A percentile compares a stretch with the other conserved stretches of the same genome.
Evolutionary conservation across 2,113 vertebrate species (phyloP).

Genomic region (Zosterops pallidus): DNA sequence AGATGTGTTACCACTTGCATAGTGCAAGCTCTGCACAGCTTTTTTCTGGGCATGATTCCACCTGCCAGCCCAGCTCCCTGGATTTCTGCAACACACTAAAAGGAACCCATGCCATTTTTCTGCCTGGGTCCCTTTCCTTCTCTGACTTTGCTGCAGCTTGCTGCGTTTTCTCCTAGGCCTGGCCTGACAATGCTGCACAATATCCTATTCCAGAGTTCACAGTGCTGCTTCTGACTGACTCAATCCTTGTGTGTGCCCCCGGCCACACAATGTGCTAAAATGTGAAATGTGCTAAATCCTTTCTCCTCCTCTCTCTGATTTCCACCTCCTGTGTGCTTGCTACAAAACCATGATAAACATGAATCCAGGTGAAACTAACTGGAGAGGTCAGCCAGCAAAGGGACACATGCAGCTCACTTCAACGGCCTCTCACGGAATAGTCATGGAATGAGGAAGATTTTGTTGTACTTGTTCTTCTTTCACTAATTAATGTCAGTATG

Average conservation of each 20-base stretch:
- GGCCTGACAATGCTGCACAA: fast-evolving
- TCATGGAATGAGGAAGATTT: background rate
- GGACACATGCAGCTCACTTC: background rate
- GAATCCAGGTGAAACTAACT: background rate
- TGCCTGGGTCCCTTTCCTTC: background rate
- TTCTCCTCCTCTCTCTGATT: background rate
- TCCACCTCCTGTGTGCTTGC: background rate
- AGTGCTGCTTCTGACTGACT: background rate
- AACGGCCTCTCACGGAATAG: background rate
- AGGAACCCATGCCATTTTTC: background rate
- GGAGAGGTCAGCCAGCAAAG: background rate
- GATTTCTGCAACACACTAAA: background rate
- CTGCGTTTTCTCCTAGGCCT: fast-evolving
- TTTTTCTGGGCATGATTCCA: background rate
- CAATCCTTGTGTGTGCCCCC: background rate
- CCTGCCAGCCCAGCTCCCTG: background rate
- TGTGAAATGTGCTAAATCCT: background rate
- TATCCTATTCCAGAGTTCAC: background rate
- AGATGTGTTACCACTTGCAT: background rate
- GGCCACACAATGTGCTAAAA: no score
- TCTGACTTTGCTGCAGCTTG: background rate
- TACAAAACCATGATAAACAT: background rate
- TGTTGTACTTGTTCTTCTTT: background rate
- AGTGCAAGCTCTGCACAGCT: background rate
- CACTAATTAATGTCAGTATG: background rate